Percentiles rank a stretch among this genome's conserved stretches.
Evolutionary conservation across 2,113 vertebrate species (phyloP).

Genomic region (Pelodiscus sinensis): DNA sequence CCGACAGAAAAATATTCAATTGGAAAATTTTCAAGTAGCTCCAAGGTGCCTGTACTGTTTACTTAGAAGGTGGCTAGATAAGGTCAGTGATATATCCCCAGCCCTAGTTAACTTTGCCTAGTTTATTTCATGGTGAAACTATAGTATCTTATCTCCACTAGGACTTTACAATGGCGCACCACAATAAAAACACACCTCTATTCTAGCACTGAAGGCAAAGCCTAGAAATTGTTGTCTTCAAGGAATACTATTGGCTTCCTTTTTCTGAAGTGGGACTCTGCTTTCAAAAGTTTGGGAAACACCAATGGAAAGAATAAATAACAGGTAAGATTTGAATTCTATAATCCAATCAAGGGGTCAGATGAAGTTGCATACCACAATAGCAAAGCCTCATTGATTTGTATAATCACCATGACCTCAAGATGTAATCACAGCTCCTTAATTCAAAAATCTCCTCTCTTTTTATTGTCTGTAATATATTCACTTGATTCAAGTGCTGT

Average conservation of each 20-base stretch:
- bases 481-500: background rate
- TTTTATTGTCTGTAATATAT: constrained; percentile 28
- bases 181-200: background rate
- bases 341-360: background rate
- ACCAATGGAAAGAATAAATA: background rate
- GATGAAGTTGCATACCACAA: background rate
- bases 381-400: background rate
- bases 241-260: background rate
- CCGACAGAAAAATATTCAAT: background rate
- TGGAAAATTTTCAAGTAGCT: background rate
- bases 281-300: background rate
- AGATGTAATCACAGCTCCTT: background rate
- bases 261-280: background rate
- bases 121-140: background rate
- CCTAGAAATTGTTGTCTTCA: background rate
- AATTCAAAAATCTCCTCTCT: background rate
- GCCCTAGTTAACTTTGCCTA: background rate
- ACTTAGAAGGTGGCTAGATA: background rate
- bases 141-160: background rate
- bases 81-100: background rate
- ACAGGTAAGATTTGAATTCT: background rate
- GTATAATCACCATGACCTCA: background rate
- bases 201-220: background rate
- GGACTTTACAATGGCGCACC: background rate
- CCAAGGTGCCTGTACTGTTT: background rate